phyloP scores from a whole-genome alignment of 2,797 vertebrate genomes.

The Potorous gilbertii region DNA sequence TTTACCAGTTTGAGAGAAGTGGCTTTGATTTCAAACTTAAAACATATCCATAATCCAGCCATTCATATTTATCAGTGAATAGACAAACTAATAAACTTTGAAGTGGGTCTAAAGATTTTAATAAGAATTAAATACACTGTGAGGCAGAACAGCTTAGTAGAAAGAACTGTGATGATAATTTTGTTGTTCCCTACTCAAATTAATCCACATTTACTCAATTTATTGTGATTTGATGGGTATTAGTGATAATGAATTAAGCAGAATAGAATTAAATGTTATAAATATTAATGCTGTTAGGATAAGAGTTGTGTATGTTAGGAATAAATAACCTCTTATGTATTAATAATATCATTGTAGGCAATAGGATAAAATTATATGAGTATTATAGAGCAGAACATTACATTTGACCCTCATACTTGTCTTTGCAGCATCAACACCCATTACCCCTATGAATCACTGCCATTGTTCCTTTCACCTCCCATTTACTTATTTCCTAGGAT shows the following conservation, averaged over 20 bases:
- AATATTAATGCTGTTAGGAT: not conserved
- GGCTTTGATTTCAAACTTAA: not conserved
- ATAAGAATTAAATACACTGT: constrained; percentile 10
- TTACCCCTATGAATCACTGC: not conserved
- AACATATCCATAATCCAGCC: constrained; percentile 14
- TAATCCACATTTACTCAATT: not conserved
- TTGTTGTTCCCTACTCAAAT: not conserved
- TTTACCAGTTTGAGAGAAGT: constrained; percentile 34
- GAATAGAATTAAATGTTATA: not conserved
- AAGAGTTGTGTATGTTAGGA: not conserved
- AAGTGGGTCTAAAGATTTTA: constrained; percentile 24
- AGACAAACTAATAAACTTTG: not conserved
- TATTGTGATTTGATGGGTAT: not conserved
- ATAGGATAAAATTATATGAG: not conserved
- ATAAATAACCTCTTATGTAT: not conserved
- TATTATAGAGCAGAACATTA: not conserved
- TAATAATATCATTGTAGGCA: not conserved
- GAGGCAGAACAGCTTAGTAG: not conserved
- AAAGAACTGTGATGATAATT: not conserved
- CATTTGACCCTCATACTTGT: not conserved
- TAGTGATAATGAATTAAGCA: not conserved
- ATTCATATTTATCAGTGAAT: constrained; percentile 15
- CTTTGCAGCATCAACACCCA: not conserved
- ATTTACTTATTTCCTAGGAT: not conserved
- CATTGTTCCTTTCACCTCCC: not conserved